phyloP scores from a whole-genome alignment of 2,113 vertebrate species.

The Uria lomvia region DNA sequence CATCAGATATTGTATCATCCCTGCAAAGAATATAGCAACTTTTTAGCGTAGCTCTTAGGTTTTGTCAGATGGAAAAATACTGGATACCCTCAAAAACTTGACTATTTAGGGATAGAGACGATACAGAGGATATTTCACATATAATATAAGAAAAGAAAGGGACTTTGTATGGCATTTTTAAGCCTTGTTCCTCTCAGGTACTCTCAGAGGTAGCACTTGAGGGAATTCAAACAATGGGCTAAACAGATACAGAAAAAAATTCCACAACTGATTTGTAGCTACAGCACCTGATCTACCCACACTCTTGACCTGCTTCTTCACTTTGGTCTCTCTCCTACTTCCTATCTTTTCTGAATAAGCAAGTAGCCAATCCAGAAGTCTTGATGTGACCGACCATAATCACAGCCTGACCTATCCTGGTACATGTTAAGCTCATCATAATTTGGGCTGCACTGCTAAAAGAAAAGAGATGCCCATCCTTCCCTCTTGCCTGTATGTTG shows the following conservation, averaged over 20 bases:
- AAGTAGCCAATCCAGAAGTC: background rate
- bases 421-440: background rate
- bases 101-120: background rate
- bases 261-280: background rate
- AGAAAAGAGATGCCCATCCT: background rate
- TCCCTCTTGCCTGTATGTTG: background rate
- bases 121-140: background rate
- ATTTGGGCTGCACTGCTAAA: background rate
- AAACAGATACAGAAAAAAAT: background rate
- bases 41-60: background rate
- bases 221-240: background rate
- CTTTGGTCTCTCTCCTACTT: background rate
- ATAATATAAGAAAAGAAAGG: background rate
- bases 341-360: background rate
- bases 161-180: background rate
- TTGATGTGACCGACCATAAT: background rate
- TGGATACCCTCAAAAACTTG: background rate
- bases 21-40: background rate
- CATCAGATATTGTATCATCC: background rate
- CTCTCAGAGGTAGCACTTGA: background rate
- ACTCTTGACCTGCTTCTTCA: background rate
- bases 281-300: background rate
- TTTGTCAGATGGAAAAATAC: background rate
- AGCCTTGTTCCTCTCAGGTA: background rate
- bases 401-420: background rate